Evolutionary conservation across 2,888 invertebrate genomes (phyloP), one percentile per base, ranked within the genome.

Genomic region (Macrophya annulata): DNA sequence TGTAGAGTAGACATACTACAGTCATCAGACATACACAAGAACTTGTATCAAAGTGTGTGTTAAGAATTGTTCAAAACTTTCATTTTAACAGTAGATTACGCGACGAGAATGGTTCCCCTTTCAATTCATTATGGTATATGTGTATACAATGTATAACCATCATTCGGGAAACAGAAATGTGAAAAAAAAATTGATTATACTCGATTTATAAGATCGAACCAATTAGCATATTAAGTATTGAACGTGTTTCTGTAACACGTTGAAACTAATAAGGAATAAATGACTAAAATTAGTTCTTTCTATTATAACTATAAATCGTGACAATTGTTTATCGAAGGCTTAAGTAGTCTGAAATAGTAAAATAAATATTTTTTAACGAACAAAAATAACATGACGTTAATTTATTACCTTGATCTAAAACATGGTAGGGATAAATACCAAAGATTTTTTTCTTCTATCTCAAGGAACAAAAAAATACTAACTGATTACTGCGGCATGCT

Each of bases 321-420:
- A 68, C 37, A 37, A 68, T 37, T 68, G 15, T 31, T 68, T 37
- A 37, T 15, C 68, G 37, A 68, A 68, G 37, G 37, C 25, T 15
- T 68, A 25, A 62, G 12, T 10, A 62, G 25, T 62, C 25, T 10
- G 25, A 62, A 25, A 62, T 62, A 62, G 25, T 0, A 25, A 62
- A 62, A 25, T 25, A 62, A 25, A 62, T 21, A 62, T 12, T 25
- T 62, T 10, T 25, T 12, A 25, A 25, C 25, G 21, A 62, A 55
- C n/a, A n/a, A 62, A 43, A 72, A 43, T 72, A 37, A 17, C 31
- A 43, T 17, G 17, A 43, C 71, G 71, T 17, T 72, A 72, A 74
- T 74, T 17, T n/a, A 43, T 45, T 10, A 25, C 45, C 74, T 45
- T 25, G 21, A 72, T 72, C 4, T 43, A 21, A 21, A 45, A n/a